These are phyloP conservation scores for Garra rufa DNA, from an alignment of 2,113 vertebrate species.

Conservation along the genomic window DNA sequence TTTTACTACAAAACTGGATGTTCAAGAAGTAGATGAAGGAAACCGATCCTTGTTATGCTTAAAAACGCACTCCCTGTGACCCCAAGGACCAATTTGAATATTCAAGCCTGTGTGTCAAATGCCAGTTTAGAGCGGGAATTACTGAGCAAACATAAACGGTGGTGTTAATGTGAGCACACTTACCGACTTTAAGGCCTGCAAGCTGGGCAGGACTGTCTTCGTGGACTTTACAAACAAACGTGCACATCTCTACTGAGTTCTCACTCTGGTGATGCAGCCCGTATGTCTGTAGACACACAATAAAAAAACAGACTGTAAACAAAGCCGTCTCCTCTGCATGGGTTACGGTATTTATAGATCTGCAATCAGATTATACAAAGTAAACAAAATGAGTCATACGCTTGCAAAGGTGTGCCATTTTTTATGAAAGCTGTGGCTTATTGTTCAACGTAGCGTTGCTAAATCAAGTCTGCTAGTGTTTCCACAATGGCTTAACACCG, in stretches of 20 bases:
- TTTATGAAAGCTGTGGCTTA: background rate
- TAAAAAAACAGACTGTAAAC: background rate
- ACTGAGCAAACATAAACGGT: slow-evolving; percentile 5
- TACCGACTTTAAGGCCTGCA: slow-evolving; percentile 90
- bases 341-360: background rate
- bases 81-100: background rate
- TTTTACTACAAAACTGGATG: slow-evolving; percentile 15
- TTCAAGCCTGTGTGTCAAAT: slow-evolving; percentile 42
- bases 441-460: slow-evolving; percentile 2
- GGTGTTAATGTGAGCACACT: slow-evolving; percentile 61
- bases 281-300: slow-evolving; percentile 82
- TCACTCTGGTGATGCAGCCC: slow-evolving; percentile 92
- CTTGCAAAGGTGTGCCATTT: slow-evolving; percentile 12
- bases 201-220: slow-evolving; percentile 86
- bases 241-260: slow-evolving; percentile 95
- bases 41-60: background rate
- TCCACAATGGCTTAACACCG: background rate
- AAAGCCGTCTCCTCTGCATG: background rate
- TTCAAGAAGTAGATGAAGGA: background rate
- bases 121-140: slow-evolving; percentile 1
- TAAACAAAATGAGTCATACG: slow-evolving; percentile 25
- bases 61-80: background rate
- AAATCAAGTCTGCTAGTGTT: slow-evolving; percentile 3
- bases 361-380: background rate
- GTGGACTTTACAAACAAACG: slow-evolving; percentile 93